Percentiles rank a stretch among this genome's conserved stretches.
These are phyloP conservation scores for Nebria ingens DNA, from an alignment of 1,140 invertebrate species.

Conservation along the genomic window DNA sequence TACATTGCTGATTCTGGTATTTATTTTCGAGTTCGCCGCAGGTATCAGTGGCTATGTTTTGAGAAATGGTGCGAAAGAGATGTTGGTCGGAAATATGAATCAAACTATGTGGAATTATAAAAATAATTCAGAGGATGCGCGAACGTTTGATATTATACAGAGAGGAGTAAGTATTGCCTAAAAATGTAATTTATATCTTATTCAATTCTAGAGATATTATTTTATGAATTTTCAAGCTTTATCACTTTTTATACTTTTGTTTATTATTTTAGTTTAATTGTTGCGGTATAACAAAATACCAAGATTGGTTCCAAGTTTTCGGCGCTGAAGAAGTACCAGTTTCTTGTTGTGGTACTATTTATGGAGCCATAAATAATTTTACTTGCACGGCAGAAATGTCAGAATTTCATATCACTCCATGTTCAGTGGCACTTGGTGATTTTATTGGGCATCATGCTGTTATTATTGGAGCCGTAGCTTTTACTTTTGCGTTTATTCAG, in stretches of 20 bases:
- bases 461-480: constrained; percentile 59
- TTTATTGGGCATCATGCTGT: constrained; percentile 56
- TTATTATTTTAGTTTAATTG: constrained; percentile 51
- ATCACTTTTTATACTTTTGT: too few species aligned
- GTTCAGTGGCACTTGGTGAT: constrained; percentile 45
- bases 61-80: constrained; percentile 50
- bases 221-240: not conserved
- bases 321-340: constrained; percentile 39
- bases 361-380: constrained; percentile 34
- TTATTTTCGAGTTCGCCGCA: constrained; percentile 70
- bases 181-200: not conserved
- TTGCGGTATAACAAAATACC: constrained; percentile 50
- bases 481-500: constrained; percentile 66
- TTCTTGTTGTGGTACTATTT: constrained; percentile 46
- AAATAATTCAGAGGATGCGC: constrained; percentile 41
- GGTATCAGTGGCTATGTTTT: constrained; percentile 77
- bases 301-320: constrained; percentile 46
- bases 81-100: constrained; percentile 52
- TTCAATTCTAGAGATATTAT: not conserved
- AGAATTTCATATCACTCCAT: constrained; percentile 37
- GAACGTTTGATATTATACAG: constrained; percentile 64
- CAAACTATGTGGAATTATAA: constrained; percentile 53
- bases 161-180: constrained; percentile 56
- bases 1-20: constrained; percentile 66
- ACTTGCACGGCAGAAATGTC: constrained; percentile 31